Conservation (phyloP, 1,140 invertebrate genomes). For the Drosophila orena region DNA sequence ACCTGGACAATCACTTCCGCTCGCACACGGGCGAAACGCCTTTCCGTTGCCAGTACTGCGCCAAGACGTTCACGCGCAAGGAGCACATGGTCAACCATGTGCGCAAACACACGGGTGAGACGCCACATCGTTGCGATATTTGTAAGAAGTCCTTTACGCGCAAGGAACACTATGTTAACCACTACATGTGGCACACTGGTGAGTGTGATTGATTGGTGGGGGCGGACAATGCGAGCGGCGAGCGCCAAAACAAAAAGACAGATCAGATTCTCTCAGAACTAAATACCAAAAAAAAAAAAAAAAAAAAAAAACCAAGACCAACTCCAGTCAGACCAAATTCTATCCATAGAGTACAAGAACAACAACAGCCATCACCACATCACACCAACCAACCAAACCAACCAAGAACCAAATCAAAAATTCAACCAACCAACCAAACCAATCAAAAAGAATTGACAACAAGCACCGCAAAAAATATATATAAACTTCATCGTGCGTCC, state of each 20-base stretch:
- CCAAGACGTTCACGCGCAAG: conserved; percentile 94
- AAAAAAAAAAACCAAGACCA: conserved; percentile 28
- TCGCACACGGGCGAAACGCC: conserved; percentile 94
- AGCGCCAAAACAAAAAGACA: conserved; percentile 64
- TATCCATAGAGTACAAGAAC: conserved; percentile 53
- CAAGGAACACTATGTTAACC: conserved; percentile 93
- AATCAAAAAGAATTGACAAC: conserved; percentile 55
- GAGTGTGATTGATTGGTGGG: conserved; percentile 86
- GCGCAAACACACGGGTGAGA: conserved; percentile 94
- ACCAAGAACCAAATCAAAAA: conserved; percentile 54
- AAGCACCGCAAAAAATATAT: conserved; percentile 61
- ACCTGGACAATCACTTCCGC: conserved; percentile 92
- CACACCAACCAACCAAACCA: conserved; percentile 72
- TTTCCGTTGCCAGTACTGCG: conserved; percentile 91
- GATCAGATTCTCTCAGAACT: conserved; percentile 40
- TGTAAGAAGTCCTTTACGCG: conserved; percentile 94
- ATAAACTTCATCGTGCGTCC: conserved; percentile 68
- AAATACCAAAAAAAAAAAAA: conserved; percentile 9
- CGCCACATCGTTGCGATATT: conserved; percentile 93
- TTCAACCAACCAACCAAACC: conserved; percentile 46
- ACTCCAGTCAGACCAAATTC: conserved; percentile 48
- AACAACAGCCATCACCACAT: conserved; percentile 75
- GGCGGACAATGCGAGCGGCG: conserved; percentile 85
- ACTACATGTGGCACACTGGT: conserved; percentile 92
- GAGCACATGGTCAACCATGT: conserved; percentile 94